A percentile compares a stretch with the other conserved stretches of the same genome.
Evolutionary conservation across 2,113 vertebrate genomes (phyloP).

Genomic region (Hippolais icterina): DNA sequence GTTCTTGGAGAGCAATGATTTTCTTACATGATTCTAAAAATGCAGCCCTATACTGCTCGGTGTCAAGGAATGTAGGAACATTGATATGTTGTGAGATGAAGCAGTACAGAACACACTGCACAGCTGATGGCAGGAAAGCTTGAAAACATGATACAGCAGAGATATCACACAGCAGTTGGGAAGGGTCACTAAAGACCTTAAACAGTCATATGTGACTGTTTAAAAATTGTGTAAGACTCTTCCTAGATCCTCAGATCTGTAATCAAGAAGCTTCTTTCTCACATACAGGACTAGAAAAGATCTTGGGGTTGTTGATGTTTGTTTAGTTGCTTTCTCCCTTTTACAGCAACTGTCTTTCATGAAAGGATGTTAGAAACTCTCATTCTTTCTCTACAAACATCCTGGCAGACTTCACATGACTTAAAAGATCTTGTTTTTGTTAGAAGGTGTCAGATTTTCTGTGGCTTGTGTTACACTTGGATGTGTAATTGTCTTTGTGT

Average conservation of each 20-base stretch:
- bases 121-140: not conserved
- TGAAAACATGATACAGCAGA: not conserved
- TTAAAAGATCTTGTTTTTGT: not conserved
- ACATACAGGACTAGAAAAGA: not conserved
- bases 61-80: not conserved
- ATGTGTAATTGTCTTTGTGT: not conserved
- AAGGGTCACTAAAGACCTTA: not conserved
- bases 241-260: not conserved
- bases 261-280: not conserved
- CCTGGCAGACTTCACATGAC: not conserved
- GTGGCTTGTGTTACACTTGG: not conserved
- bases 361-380: not conserved
- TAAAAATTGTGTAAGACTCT: not conserved
- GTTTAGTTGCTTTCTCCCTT: not conserved
- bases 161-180: not conserved
- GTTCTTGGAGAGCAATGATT: not conserved
- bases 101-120: not conserved
- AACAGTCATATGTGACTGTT: not conserved
- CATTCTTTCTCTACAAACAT: not conserved
- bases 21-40: not conserved
- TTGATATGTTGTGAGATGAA: not conserved
- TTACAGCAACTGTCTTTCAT: not conserved
- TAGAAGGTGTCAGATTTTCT: not conserved
- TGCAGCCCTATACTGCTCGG: not conserved
- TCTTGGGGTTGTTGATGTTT: not conserved